Percentiles rank a stretch among this genome's conserved stretches.
phyloP scores from a whole-genome alignment of 2,888 invertebrate genomes.

The Bhutanitis thaidina region DNA sequence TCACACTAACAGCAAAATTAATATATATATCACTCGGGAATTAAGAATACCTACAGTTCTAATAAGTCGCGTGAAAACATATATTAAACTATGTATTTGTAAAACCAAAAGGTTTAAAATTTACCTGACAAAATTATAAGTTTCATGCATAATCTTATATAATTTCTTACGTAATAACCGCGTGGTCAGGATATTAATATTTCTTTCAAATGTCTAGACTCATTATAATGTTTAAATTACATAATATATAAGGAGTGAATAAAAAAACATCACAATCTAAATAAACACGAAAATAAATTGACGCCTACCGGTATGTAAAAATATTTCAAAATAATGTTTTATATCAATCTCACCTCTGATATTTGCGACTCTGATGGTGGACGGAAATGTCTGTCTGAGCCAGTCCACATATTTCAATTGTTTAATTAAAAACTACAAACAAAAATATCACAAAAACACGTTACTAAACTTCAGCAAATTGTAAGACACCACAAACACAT shows the following conservation, averaged over 20 bases:
- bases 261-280: neutral
- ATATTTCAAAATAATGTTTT: neutral
- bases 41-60: too few relatives aligned
- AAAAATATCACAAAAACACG: too few relatives aligned
- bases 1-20: neutral
- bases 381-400: neutral
- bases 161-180: conserved; percentile 65
- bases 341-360: neutral
- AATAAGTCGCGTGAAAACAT: too few relatives aligned
- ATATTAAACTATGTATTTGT: too few relatives aligned
- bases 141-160: conserved; percentile 45
- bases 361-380: neutral
- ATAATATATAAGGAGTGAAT: neutral
- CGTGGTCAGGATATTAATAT: conserved; percentile 37
- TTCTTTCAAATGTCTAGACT: neutral
- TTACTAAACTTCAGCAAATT: too few relatives aligned
- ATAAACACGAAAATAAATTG: neutral
- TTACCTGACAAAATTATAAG: conserved; percentile 23
- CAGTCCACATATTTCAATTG: neutral
- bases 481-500: too few relatives aligned
- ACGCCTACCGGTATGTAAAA: neutral
- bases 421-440: too few relatives aligned
- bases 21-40: too few relatives aligned
- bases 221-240: neutral
- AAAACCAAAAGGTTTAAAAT: too few relatives aligned